Evolutionary conservation across 2,797 vertebrate species (phyloP), one percentile per base, ranked within the genome.

Genomic region (Parambassis ranga): DNA sequence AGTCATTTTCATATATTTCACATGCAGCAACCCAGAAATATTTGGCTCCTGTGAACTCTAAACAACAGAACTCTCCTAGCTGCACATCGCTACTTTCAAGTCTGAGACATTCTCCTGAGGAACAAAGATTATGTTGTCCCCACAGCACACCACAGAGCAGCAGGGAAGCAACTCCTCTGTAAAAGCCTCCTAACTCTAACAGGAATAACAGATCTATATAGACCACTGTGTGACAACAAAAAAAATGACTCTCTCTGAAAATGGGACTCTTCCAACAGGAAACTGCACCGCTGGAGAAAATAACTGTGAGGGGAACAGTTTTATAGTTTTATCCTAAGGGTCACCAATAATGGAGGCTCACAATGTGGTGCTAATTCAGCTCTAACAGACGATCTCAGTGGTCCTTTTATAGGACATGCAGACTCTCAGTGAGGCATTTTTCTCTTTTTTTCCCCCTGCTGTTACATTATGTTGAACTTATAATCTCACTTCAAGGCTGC

Each of bases 151-250:
- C n/a, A 4, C 59, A 20, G 11, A 52, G 60, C 24, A 30, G 50
- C 5, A 1, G 7, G 16, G 24, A 37, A 38, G 32, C 48, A 30
- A 10, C 43, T 41, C 61, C 70, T 65, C 35, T 28, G 37, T 10
- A 22, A 52, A 65, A 52, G 56, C 33, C 26, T 53, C 10, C 7
- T 58, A 47, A 73, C 49, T 62, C 53, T 67, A 72, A 63, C 22
- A 52, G 43, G 61, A 75, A 63, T 39, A 51, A 64, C 64, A 75
- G 14, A 76, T 49, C 52, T 41, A 61, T 50, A 61, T 48, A 53
- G 20, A 69, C 65, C 53, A 53, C 53, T 53, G 31, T 60, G 39
- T 65, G 49, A 57, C 16, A 39, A 18, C 53, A 65, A 53, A 46
- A 18, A 53, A 65, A 53, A 46, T 27, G 49, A 36, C 64, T 57